phyloP scores from a whole-genome alignment of 2,113 vertebrate genomes.

The human region DNA sequence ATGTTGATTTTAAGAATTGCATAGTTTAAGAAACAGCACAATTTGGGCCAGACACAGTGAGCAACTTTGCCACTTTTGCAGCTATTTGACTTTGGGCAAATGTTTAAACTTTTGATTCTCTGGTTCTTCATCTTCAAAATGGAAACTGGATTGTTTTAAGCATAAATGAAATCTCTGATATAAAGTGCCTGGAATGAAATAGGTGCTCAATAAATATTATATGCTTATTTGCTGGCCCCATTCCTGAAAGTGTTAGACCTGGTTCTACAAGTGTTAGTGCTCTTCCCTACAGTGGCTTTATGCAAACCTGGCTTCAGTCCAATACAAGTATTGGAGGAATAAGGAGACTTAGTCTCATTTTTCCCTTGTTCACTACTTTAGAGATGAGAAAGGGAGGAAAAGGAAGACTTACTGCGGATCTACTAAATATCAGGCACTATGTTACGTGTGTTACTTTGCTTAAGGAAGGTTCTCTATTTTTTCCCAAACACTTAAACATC shows the following conservation, averaged over 20 bases:
- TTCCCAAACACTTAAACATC: background rate
- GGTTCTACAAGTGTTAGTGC: background rate
- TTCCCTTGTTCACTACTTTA: background rate
- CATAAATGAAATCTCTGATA: background rate
- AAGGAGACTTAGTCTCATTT: background rate
- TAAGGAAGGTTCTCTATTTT: background rate
- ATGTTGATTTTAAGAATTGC: background rate
- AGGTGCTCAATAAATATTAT: background rate
- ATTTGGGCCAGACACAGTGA: background rate
- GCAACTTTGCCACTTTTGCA: background rate
- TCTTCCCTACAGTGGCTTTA: background rate
- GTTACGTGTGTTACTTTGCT: background rate
- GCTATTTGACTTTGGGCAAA: background rate
- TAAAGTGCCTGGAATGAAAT: background rate
- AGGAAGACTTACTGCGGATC: background rate
- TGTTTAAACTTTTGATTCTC: background rate
- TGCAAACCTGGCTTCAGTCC: background rate
- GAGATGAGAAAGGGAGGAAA: background rate
- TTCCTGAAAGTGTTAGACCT: background rate
- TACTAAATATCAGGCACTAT: background rate
- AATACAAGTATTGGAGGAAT: background rate
- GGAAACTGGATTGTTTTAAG: background rate
- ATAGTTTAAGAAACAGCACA: background rate
- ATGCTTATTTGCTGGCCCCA: background rate
- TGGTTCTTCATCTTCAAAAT: background rate